These are phyloP conservation scores for Poeciliopsis paucimaculata DNA, from an alignment of 2,797 vertebrate genomes.

Conservation along the genomic window DNA sequence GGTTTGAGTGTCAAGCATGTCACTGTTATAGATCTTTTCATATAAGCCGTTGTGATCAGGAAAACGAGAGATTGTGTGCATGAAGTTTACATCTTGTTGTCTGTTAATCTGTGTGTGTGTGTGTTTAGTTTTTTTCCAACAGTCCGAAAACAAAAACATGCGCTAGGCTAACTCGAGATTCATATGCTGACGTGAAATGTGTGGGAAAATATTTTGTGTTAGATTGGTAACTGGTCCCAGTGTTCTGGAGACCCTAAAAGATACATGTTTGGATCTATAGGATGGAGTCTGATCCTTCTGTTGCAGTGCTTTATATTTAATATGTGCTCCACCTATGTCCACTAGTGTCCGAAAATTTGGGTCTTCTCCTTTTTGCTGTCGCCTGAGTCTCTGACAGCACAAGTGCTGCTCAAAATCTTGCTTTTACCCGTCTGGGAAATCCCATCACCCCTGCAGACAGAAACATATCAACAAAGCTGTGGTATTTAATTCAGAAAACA, in stretches of 20 bases:
- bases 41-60: constrained; percentile 54
- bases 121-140: background rate
- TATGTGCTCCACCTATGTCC: constrained; percentile 53
- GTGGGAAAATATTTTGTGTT: background rate
- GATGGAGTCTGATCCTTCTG: constrained; percentile 67
- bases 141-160: background rate
- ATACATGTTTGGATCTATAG: constrained; percentile 1
- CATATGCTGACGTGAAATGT: background rate
- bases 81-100: background rate
- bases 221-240: background rate
- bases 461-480: constrained; percentile 30
- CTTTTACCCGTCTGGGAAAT: constrained; percentile 53
- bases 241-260: background rate
- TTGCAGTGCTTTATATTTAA: constrained; percentile 55
- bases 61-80: background rate
- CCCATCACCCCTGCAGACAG: constrained; percentile 65
- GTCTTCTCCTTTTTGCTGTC: constrained; percentile 68
- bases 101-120: background rate
- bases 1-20: constrained; percentile 44
- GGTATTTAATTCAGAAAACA: background rate
- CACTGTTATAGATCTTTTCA: constrained; percentile 66
- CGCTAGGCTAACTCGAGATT: background rate
- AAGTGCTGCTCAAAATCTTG: constrained; percentile 61
- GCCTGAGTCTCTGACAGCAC: constrained; percentile 58
- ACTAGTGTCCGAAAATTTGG: constrained; percentile 62